Conservation (phyloP, 2,888 invertebrate genomes). For the Chaetogeoica ovagalla region DNA sequence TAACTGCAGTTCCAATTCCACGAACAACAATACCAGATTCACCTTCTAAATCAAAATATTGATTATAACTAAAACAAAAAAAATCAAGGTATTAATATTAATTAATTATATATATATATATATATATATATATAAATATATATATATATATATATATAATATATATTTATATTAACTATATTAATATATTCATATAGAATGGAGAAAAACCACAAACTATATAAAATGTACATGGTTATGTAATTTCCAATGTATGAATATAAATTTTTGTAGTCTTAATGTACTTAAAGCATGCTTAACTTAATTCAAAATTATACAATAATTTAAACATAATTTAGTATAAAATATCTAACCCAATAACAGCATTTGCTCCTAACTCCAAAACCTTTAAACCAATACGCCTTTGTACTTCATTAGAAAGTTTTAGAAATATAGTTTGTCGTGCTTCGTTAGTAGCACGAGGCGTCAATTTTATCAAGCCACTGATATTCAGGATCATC, state of each 20-base stretch:
- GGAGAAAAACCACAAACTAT: neutral
- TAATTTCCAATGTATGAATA: too few relatives aligned
- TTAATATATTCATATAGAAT: neutral
- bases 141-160: neutral
- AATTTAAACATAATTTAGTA: too few relatives aligned
- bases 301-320: neutral
- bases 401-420: constrained; percentile 92
- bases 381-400: constrained; percentile 91
- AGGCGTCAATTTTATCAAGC: constrained; percentile 98
- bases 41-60: constrained; percentile 94
- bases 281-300: neutral
- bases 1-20: constrained; percentile 89
- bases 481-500: constrained; percentile 99
- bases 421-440: constrained; percentile 91
- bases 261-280: too few relatives aligned
- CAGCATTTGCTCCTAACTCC: constrained; percentile 91
- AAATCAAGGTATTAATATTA: neutral
- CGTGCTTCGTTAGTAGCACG: constrained; percentile 95
- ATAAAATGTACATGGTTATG: too few relatives aligned
- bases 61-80: constrained; percentile 69
- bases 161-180: neutral
- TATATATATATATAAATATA: too few relatives aligned
- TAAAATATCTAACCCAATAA: constrained; percentile 70
- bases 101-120: too few relatives aligned
- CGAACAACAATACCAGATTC: constrained; percentile 96